A percentile compares a stretch with the other conserved stretches of the same genome.
Evolutionary conservation across 2,888 invertebrate genomes (phyloP).

Genomic region (Acanthoscelides obtectus): DNA sequence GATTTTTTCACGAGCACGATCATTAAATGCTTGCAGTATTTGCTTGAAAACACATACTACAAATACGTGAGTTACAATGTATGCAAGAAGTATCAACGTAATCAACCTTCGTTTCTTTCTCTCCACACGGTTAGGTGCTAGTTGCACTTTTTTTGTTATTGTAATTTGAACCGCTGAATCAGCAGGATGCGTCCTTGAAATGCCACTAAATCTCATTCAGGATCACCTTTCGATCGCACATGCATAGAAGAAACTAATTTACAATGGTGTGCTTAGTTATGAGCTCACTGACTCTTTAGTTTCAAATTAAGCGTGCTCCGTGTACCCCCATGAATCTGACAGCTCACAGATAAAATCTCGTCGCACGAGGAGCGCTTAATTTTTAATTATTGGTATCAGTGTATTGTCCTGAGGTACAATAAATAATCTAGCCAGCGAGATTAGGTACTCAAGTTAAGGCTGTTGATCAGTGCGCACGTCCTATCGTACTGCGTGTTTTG

Average conservation of each 20-base stretch:
- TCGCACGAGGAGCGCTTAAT: neutral
- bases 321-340: too few species aligned
- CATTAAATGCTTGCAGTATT: too few species aligned
- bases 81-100: neutral
- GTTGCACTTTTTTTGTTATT: neutral
- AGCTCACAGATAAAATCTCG: too few species aligned
- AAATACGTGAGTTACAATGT: neutral
- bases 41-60: too few species aligned
- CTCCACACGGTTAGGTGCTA: neutral
- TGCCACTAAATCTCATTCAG: neutral
- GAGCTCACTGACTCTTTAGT: neutral
- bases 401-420: neutral
- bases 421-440: neutral
- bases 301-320: neutral
- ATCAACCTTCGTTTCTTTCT: neutral
- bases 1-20: too few species aligned
- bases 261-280: neutral
- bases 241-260: neutral
- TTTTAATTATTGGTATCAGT: neutral
- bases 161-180: neutral
- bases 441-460: too few species aligned
- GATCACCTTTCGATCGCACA: neutral
- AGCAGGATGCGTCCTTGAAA: neutral
- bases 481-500: too few species aligned
- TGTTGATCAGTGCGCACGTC: too few species aligned